phyloP scores from a whole-genome alignment of 2,888 invertebrate species.

The Oligia fasciuncula region DNA sequence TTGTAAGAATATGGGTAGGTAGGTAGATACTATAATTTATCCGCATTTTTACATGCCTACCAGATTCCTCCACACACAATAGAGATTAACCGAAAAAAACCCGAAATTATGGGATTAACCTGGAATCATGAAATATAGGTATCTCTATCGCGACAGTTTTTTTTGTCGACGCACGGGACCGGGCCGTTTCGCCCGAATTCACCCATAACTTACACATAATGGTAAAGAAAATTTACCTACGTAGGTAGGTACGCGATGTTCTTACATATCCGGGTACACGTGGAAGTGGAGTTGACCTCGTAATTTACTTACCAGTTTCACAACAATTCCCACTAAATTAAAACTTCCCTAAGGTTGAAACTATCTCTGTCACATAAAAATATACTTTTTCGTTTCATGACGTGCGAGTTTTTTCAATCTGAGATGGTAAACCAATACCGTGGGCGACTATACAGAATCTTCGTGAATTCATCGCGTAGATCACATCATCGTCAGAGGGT shows the following conservation, averaged over 20 bases:
- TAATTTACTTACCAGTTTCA: background rate
- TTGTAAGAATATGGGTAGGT: background rate
- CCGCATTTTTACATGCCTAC: background rate
- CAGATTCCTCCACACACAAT: background rate
- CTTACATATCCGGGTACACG: conserved; percentile 6
- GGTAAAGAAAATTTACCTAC: conserved; percentile 14
- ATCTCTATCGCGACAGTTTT: conserved; percentile 23
- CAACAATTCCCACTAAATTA: background rate
- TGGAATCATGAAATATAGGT: conserved; percentile 52
- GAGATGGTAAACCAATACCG: background rate
- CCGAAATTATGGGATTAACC: conserved; percentile 19
- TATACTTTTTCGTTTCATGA: background rate
- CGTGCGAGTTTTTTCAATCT: background rate
- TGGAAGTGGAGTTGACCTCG: background rate
- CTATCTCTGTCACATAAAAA: background rate
- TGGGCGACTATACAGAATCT: background rate
- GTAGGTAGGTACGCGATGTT: background rate
- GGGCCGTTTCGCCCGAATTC: conserved; percentile 8
- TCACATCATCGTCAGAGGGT: conserved; percentile 38
- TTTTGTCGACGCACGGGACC: conserved; percentile 20
- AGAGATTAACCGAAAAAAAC: conserved; percentile 10
- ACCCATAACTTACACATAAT: conserved; percentile 39
- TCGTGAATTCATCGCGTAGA: conserved; percentile 26
- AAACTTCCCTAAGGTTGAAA: background rate
- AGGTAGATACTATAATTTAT: background rate